These are phyloP conservation scores for Aythya baeri DNA, from an alignment of 2,113 vertebrate genomes.

Conservation along the genomic window DNA sequence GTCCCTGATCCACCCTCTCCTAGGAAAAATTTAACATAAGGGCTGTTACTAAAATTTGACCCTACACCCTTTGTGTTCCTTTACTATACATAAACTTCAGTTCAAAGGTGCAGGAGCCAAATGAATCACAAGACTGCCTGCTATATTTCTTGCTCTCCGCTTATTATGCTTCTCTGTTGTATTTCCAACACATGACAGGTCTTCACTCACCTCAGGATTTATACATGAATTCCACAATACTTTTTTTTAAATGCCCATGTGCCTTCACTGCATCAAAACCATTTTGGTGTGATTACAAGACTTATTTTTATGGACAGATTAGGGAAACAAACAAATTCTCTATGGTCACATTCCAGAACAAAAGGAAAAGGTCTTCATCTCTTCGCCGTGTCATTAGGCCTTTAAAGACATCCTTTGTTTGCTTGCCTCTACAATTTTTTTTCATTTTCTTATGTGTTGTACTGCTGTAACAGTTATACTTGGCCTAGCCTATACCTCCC, in stretches of 20 bases:
- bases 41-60: background rate
- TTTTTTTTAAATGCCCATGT: background rate
- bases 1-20: background rate
- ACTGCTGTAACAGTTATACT: background rate
- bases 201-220: background rate
- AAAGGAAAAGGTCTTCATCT: background rate
- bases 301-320: background rate
- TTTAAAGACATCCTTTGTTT: background rate
- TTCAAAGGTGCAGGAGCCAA: background rate
- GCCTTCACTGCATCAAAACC: background rate
- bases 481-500: background rate
- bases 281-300: background rate
- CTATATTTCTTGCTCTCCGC: background rate
- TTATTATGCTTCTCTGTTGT: background rate
- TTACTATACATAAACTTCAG: background rate
- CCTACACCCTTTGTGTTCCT: background rate
- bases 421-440: background rate
- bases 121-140: background rate
- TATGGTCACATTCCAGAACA: background rate
- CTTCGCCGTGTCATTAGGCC: background rate
- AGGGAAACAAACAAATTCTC: background rate
- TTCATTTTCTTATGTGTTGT: background rate
- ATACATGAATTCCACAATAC: background rate
- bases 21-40: background rate
- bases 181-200: background rate